Percentiles rank a stretch among this genome's conserved stretches.
Evolutionary conservation across 2,797 vertebrate species (phyloP).

Genomic region (Staurois parvus): DNA sequence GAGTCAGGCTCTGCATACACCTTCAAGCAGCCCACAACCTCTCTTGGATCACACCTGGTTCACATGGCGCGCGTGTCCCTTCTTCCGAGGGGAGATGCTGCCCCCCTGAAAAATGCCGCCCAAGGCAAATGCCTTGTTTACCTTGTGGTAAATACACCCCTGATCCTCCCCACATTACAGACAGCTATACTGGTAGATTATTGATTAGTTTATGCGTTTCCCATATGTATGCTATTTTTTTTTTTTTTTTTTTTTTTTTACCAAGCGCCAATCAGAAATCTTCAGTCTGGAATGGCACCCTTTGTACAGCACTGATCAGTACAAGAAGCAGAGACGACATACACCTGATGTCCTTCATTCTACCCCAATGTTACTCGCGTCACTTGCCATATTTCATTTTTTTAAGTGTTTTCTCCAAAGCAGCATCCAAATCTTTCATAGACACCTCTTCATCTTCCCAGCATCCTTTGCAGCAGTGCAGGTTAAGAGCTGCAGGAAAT

Average conservation of each 20-base stretch:
- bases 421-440: background rate
- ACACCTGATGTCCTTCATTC: background rate
- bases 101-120: too few relatives aligned
- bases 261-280: background rate
- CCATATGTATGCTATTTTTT: background rate
- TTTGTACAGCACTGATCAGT: background rate
- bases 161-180: too few relatives aligned
- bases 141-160: too few relatives aligned
- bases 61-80: too few relatives aligned
- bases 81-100: too few relatives aligned
- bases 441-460: background rate
- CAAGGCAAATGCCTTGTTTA: too few relatives aligned
- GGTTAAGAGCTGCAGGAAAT: conserved; percentile 51
- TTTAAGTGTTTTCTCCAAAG: background rate
- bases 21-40: too few relatives aligned
- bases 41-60: too few relatives aligned
- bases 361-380: background rate
- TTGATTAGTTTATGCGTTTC: too few relatives aligned
- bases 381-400: background rate
- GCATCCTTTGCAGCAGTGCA: conserved; percentile 21
- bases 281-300: background rate
- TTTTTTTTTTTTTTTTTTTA: too few relatives aligned
- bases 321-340: background rate
- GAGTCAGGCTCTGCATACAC: too few relatives aligned
- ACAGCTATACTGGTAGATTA: too few relatives aligned